Percentiles rank a stretch among this genome's conserved stretches.
phyloP scores from a whole-genome alignment of 2,888 invertebrate species.

The Tetheella fluctuosa region DNA sequence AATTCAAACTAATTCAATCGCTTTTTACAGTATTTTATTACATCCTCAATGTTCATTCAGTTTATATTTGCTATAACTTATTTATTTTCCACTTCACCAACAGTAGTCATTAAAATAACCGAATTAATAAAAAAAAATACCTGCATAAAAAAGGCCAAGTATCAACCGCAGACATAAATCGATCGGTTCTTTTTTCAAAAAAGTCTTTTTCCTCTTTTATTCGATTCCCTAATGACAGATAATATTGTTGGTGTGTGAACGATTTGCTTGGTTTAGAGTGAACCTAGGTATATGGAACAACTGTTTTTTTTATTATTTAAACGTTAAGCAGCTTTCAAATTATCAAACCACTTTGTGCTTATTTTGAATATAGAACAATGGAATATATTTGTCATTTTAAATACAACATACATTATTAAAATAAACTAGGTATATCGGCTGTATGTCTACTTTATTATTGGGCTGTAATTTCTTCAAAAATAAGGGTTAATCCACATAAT shows the following conservation, averaged over 20 bases:
- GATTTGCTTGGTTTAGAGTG: no score
- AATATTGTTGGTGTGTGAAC: conserved; percentile 14
- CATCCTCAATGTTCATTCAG: background rate
- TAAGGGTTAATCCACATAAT: no score
- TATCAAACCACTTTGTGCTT: no score
- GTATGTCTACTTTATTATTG: no score
- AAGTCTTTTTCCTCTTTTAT: conserved; percentile 51
- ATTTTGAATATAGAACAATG: no score
- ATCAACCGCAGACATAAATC: conserved; percentile 64
- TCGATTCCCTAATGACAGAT: conserved; percentile 58
- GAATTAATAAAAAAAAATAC: conserved; percentile 42
- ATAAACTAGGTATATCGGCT: no score
- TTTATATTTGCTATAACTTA: background rate
- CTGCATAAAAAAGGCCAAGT: conserved; percentile 48
- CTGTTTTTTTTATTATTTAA: no score
- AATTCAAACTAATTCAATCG: background rate
- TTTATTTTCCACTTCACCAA: background rate
- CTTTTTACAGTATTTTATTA: background rate
- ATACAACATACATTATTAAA: no score
- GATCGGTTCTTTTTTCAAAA: conserved; percentile 18
- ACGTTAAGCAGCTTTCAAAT: no score
- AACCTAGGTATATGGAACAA: no score
- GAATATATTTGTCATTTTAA: no score
- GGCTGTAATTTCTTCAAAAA: no score
- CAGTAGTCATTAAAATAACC: conserved; percentile 22